phyloP scores from a whole-genome alignment of 2,888 invertebrate genomes.

The Habrosyne pyritoides region DNA sequence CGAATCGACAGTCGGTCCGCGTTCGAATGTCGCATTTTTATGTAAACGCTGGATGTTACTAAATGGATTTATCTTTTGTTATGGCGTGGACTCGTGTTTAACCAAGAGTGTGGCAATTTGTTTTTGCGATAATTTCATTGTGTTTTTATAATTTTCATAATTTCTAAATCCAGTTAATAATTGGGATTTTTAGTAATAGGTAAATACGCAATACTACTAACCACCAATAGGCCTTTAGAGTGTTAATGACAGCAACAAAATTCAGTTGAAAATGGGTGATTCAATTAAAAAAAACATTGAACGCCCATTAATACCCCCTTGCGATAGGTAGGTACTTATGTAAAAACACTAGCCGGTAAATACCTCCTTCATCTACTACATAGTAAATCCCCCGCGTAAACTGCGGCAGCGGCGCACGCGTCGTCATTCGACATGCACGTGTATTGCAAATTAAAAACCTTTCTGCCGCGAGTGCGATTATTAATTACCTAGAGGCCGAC shows the following conservation, averaged over 20 bases:
- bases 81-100: neutral
- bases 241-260: too few relatives aligned
- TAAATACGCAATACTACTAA: too few relatives aligned
- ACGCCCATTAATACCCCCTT: too few relatives aligned
- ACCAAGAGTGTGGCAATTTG: neutral
- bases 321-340: neutral
- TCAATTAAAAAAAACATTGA: neutral
- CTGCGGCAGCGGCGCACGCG: conserved; percentile 55
- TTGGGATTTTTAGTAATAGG: too few relatives aligned
- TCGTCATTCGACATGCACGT: conserved; percentile 72
- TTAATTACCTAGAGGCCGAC: conserved; percentile 62
- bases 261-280: neutral
- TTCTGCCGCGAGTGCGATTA: conserved; percentile 60
- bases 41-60: conserved; percentile 31
- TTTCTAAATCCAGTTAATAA: too few relatives aligned
- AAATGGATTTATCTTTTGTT: conserved; percentile 1
- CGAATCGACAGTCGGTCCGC: conserved; percentile 41
- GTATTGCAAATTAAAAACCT: conserved; percentile 76
- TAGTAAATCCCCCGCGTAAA: conserved; percentile 21
- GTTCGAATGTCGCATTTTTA: conserved; percentile 46
- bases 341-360: conserved; percentile 4
- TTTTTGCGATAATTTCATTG: too few relatives aligned
- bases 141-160: too few relatives aligned
- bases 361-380: conserved; percentile 16
- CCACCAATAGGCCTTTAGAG: too few relatives aligned